Conservation (phyloP, 1,140 invertebrate species). For the Drosophila ficusphila region DNA sequence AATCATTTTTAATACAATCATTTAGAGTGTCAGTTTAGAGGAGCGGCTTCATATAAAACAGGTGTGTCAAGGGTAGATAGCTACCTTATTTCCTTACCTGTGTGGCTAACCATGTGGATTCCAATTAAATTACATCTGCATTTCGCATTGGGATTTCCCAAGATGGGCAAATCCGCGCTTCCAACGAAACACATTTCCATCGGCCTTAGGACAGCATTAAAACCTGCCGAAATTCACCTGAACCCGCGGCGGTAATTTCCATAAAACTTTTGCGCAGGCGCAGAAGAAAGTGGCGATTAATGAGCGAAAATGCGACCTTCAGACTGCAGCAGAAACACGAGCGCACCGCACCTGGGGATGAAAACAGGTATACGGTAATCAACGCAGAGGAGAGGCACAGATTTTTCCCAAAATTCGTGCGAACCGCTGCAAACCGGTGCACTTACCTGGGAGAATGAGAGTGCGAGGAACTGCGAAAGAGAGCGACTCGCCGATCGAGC, state of each 20-base stretch:
- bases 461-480: constrained; percentile 6
- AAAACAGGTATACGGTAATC: constrained; percentile 71
- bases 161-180: neutral
- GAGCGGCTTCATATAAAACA: too few species aligned
- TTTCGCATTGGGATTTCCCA: neutral
- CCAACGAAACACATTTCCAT: constrained; percentile 19
- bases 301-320: constrained; percentile 78
- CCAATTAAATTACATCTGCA: neutral
- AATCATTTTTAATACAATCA: too few species aligned
- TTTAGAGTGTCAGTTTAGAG: too few species aligned
- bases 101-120: too few species aligned
- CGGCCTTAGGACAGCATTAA: neutral
- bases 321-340: constrained; percentile 45
- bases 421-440: constrained; percentile 66
- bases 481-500: constrained; percentile 3
- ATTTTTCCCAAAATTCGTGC: constrained; percentile 69
- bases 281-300: constrained; percentile 77
- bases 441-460: constrained; percentile 9
- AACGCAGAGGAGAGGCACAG: constrained; percentile 31
- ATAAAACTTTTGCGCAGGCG: constrained; percentile 52
- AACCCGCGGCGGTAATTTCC: constrained; percentile 32
- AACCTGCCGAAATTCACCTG: constrained; percentile 35
- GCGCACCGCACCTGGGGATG: constrained; percentile 33
- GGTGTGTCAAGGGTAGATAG: too few species aligned
- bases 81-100: too few species aligned